Conservation (phyloP, 2,888 invertebrate genomes). For the Nemurella pictetii region DNA sequence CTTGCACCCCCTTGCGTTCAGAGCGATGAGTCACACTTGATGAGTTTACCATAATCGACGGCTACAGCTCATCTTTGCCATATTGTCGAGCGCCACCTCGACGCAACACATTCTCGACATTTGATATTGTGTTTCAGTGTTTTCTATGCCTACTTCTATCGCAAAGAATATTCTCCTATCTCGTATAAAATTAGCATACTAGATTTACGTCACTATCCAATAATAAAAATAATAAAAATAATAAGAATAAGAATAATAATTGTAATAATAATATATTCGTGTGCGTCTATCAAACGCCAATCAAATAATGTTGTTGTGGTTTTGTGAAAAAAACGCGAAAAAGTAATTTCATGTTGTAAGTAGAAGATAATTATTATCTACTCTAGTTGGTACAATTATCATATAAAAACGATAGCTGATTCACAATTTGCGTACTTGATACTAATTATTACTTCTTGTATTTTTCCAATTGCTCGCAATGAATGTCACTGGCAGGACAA, state of each 20-base stretch:
- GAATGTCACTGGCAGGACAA: background rate
- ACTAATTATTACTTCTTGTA: slow-evolving; percentile 20
- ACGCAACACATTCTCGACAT: background rate
- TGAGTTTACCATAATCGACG: background rate
- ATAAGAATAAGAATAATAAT: background rate
- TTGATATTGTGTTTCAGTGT: background rate
- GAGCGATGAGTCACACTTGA: background rate
- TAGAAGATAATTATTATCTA: background rate
- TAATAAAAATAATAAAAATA: background rate
- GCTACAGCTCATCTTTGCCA: background rate
- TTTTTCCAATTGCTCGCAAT: slow-evolving; percentile 16
- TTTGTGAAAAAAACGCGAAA: background rate
- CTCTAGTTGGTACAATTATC: background rate
- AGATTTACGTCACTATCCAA: background rate
- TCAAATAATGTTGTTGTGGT: background rate
- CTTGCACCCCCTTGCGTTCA: background rate
- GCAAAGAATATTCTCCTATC: background rate
- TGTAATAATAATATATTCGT: background rate
- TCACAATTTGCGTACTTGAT: background rate
- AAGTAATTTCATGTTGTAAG: background rate
- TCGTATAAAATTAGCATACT: background rate
- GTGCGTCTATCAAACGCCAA: background rate
- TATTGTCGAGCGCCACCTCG: background rate
- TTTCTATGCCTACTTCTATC: background rate
- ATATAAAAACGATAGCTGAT: background rate